Evolutionary conservation across 2,888 invertebrate species (phyloP), one percentile per base, ranked within the genome.

Genomic region (Antitype chi): DNA sequence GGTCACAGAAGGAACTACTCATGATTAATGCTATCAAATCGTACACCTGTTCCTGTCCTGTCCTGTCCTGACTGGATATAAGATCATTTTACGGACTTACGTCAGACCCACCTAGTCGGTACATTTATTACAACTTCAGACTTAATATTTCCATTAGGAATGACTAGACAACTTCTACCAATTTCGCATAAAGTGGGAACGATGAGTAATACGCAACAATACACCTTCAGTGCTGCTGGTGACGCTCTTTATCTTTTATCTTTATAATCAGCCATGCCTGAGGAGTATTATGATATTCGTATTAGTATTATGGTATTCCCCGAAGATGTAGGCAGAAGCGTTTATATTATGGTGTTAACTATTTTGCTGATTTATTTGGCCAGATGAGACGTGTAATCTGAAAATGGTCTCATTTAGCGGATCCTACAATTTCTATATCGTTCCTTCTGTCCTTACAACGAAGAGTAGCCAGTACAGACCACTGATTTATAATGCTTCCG

Each of bases 401-500:
- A 60, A 15, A 43, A 69, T 28, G 23, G 13, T 28, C 53, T 43
- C 3, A 32, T 62, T 49, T 63, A 66, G 17, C 53, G 38, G 28
- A 38, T 70, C 38, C 38, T 38, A 38, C 3, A 38, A 38, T 38
- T 38, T 68, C 25, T 47, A 9, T 6, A 53, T 49, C 1, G n/a
- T 77, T 59, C 38, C 49, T 59, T 62, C 49, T 43, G 63, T 32
- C 15, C 32, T 49, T 38, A 68, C 52, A 62, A 47, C 23, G 13
- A 69, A 62, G 17, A 25, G 23, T 15, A 59, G 9, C 38, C 62
- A 28, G 55, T 49, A 72, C n/a, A 43, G 64, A 67, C 28, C 52
- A 53, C 62, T 74, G 59, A 78, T 69, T 32, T 60, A 52, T 55
- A 70, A 74, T 80, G 57, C 73, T 77, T 81, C 85, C 85, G 82